A percentile compares a stretch with the other conserved stretches of the same genome.
phyloP scores from a whole-genome alignment of 37 sponge, comb jelly and placozoan genomes.

The Halisarca cf. caerulea region DNA sequence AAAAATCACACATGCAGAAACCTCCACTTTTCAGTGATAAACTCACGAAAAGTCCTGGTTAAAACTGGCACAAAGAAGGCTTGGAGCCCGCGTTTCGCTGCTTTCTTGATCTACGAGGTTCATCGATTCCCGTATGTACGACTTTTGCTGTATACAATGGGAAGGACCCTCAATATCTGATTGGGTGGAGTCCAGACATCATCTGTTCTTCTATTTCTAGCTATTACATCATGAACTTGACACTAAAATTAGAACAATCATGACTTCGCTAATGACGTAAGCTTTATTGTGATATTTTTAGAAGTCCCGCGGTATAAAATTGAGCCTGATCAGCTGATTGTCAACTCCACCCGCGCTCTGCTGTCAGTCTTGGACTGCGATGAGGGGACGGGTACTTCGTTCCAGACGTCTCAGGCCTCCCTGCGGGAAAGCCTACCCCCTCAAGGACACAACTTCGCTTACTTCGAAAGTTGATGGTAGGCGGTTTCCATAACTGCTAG shows the following conservation, averaged over 20 bases:
- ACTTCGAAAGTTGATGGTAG: slow-evolving; percentile 35
- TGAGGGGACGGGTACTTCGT: slow-evolving; percentile 37
- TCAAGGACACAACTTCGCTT: slow-evolving; percentile 61
- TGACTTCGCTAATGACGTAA: no score
- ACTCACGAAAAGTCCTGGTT: slow-evolving; percentile 91
- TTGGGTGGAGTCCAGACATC: slow-evolving; percentile 12
- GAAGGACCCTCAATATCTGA: neutral
- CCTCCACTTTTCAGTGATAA: no score
- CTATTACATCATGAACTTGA: neutral
- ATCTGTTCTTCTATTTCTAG: neutral
- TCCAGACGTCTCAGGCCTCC: slow-evolving; percentile 25
- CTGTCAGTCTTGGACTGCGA: neutral
- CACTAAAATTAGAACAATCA: no score
- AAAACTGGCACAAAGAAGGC: slow-evolving; percentile 82
- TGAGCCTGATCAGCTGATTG: neutral
- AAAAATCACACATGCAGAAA: no score
- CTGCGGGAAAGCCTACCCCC: slow-evolving; percentile 10
- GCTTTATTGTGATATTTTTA: no score
- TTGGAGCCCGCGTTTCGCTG: slow-evolving; percentile 39
- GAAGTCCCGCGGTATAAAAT: no score
- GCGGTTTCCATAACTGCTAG: neutral
- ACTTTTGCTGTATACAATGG: neutral
- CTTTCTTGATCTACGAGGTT: slow-evolving; percentile 61
- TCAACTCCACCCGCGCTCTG: neutral
- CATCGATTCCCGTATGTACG: slow-evolving; percentile 29